phyloP scores from a whole-genome alignment of 2,888 invertebrate species.

The Drosophila fungiperda region DNA sequence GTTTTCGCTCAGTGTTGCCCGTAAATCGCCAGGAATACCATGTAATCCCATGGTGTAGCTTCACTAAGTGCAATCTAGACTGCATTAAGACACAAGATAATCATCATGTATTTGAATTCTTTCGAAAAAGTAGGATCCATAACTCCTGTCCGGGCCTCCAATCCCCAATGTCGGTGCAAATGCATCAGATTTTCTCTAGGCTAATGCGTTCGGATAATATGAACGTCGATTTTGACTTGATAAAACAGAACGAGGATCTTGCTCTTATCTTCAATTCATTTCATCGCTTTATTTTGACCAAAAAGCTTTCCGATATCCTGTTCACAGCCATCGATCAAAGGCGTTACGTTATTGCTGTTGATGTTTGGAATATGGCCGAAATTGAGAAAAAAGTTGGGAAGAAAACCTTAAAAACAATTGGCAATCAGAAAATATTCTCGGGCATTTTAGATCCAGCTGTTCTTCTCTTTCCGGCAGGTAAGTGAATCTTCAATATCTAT shows the following conservation, averaged over 20 bases:
- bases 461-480: constrained; percentile 71
- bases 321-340: constrained; percentile 45
- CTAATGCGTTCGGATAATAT: constrained; percentile 59
- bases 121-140: constrained; percentile 20
- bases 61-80: constrained; percentile 31
- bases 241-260: constrained; percentile 38
- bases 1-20: constrained; percentile 55
- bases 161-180: constrained; percentile 51
- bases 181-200: constrained; percentile 41
- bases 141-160: constrained; percentile 43
- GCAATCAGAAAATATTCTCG: constrained; percentile 55
- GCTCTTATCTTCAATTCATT: constrained; percentile 71
- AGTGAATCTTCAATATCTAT: constrained; percentile 1
- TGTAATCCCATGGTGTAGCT: constrained; percentile 55
- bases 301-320: constrained; percentile 48
- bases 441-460: constrained; percentile 71
- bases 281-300: constrained; percentile 73
- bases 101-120: constrained; percentile 60
- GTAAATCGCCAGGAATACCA: constrained; percentile 39
- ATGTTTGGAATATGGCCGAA: constrained; percentile 44
- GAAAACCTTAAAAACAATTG: constrained; percentile 4
- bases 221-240: constrained; percentile 40
- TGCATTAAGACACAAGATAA: constrained; percentile 53
- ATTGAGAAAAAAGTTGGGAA: constrained; percentile 20
- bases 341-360: constrained; percentile 60